Conservation (phyloP, 2,113 vertebrate species). For the Phrynocephalus versicolor region DNA sequence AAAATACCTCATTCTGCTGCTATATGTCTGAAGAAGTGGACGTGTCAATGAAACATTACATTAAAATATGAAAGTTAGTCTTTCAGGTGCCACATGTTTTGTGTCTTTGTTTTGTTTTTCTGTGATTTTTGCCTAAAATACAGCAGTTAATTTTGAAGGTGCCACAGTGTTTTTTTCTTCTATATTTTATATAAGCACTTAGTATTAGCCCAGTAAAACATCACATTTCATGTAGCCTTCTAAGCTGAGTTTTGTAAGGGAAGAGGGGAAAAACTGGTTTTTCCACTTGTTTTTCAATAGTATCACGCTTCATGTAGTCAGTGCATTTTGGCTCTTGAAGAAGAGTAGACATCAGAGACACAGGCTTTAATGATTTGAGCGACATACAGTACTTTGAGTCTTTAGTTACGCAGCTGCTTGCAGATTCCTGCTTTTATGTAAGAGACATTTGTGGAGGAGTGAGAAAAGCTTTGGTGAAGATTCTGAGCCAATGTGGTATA, state of each 20-base stretch:
- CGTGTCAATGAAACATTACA: too few relatives aligned
- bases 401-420: background rate
- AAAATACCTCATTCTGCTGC: too few relatives aligned
- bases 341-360: slow-evolving; percentile 19
- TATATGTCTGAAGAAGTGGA: too few relatives aligned
- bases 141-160: too few relatives aligned
- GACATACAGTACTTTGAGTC: slow-evolving; percentile 38
- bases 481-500: background rate
- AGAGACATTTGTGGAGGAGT: background rate
- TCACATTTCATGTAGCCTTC: slow-evolving; percentile 22
- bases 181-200: too few relatives aligned
- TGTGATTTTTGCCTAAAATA: too few relatives aligned
- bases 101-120: too few relatives aligned
- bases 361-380: slow-evolving; percentile 2
- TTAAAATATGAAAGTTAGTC: too few relatives aligned
- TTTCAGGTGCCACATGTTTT: too few relatives aligned
- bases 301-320: slow-evolving; percentile 21
- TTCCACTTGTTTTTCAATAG: slow-evolving; percentile 26
- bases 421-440: background rate
- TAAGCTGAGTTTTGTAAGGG: slow-evolving; percentile 1
- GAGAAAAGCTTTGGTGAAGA: background rate
- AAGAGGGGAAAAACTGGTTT: slow-evolving; percentile 9
- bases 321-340: background rate
- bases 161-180: too few relatives aligned
- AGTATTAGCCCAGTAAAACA: too few relatives aligned